phyloP scores from a whole-genome alignment of 2,888 invertebrate species.

The Scotopteryx bipunctaria region DNA sequence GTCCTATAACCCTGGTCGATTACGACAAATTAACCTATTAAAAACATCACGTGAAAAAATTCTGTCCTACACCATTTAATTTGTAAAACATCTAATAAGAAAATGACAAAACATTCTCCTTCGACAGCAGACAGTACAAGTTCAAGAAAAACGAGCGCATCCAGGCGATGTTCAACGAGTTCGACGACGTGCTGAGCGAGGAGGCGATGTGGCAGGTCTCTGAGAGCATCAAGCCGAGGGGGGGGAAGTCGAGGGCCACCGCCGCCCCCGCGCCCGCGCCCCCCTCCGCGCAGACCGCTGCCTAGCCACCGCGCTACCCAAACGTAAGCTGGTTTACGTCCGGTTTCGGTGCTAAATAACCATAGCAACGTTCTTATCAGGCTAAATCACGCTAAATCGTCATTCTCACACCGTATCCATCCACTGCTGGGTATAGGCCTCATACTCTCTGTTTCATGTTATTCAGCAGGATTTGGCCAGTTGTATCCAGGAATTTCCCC shows the following conservation, averaged over 20 bases:
- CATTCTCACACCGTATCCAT: too few relatives aligned
- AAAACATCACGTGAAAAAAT: neutral
- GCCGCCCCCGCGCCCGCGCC: slow-evolving; percentile 41
- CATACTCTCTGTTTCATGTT: too few relatives aligned
- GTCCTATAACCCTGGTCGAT: too few relatives aligned
- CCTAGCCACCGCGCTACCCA: slow-evolving; percentile 32
- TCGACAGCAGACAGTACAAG: slow-evolving; percentile 89
- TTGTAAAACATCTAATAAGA: slow-evolving; percentile 9
- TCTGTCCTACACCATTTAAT: neutral
- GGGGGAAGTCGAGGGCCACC: slow-evolving; percentile 79
- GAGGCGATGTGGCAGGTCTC: slow-evolving; percentile 99
- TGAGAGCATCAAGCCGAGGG: slow-evolving; percentile 96
- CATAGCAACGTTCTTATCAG: too few relatives aligned
- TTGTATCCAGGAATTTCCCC: too few relatives aligned
- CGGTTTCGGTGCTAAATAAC: too few relatives aligned
- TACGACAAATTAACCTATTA: too few relatives aligned
- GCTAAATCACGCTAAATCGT: too few relatives aligned
- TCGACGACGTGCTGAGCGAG: slow-evolving; percentile 97
- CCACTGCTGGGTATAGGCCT: too few relatives aligned
- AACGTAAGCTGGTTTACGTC: slow-evolving; percentile 8
- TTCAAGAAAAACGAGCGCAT: slow-evolving; percentile 97
- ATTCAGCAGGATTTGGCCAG: too few relatives aligned
- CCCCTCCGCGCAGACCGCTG: slow-evolving; percentile 48
- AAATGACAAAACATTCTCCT: slow-evolving; percentile 25
- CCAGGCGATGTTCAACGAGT: slow-evolving; percentile 97